Base-by-base conservation (phyloP, 2,113 vertebrate genomes). In the Calypte anna region DNA sequence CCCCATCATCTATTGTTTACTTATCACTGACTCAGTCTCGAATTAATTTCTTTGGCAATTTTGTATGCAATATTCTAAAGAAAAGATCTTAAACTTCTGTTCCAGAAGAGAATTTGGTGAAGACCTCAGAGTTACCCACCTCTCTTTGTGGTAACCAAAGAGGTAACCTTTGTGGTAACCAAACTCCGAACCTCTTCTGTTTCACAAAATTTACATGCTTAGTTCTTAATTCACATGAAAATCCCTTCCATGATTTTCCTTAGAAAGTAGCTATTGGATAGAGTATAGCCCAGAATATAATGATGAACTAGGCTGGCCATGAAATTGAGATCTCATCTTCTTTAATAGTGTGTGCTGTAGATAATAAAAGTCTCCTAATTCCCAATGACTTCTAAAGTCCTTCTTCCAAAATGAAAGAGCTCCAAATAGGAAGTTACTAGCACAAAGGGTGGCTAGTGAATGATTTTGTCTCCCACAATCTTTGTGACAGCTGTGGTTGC, bases 1-100 rank as follows among this genome's bases (percentile, higher is more conserved):
- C 76, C 10, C 8, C 4, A 12, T 68, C 40, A 61, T 30, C 36
- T 86, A 27, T 12, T 23, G 3, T 31, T 90, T 57, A 15, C 10
- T 58, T 82, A 70, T 5, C 0, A 0, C 10, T 70, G 21, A 28
- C 59, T 70, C 50, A 62, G 5, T 24, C 69, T 61, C 58, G 6
- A 85, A 58, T 78, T 77, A 27, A 72, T 59, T 72, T 80, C 3
- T 31, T 46, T 51, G 8, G 43, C 3, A 51, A 25, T 31, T 61
- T 82, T 73, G 69, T 40, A 55, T 43, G 3, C 20, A 51, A 44
- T 17, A 4, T 40, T 73, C 21, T 43, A 14, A 30, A n/a, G 78
- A 58, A 83, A 31, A 63, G 4, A 20, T 48, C 27, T 53, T 58
- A 36, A 50, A 50, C 4, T n/a, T 81, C 12, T 50, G 12, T 40